Conservation (phyloP, 2,113 vertebrate species). For the Hippolais icterina region DNA sequence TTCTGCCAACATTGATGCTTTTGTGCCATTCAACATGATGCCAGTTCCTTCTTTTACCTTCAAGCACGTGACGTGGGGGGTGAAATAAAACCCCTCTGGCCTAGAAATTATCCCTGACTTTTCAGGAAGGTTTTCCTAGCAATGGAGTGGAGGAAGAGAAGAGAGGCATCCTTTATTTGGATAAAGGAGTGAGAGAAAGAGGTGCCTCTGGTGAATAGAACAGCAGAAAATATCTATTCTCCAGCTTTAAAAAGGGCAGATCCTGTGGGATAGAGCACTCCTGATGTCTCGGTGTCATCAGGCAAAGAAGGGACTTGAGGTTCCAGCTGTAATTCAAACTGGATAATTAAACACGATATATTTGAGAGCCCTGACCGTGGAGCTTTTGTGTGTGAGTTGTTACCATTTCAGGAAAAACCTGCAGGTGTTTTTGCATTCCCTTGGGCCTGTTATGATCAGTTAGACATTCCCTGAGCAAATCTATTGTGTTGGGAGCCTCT, state of each 20-base stretch:
- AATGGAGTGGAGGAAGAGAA: neutral
- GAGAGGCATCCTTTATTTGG: neutral
- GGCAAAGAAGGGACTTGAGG: neutral
- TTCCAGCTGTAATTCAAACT: neutral
- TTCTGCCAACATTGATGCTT: too few relatives aligned
- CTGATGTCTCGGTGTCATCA: neutral
- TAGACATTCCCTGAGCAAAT: neutral
- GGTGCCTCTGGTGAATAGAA: neutral
- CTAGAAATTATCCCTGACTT: neutral
- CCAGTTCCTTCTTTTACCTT: neutral
- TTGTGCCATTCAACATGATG: neutral
- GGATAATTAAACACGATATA: neutral
- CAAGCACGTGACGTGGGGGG: accelerated
- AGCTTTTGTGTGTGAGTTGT: neutral
- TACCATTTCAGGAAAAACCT: neutral
- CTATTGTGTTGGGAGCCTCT: neutral
- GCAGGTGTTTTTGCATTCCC: neutral
- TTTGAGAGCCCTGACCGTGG: neutral
- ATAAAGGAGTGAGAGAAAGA: neutral
- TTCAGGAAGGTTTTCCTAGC: neutral
- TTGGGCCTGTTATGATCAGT: neutral
- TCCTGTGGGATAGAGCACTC: neutral
- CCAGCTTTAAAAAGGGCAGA: neutral
- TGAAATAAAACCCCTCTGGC: neutral
- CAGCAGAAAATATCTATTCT: neutral